Percentiles rank a stretch among this genome's conserved stretches.
These are phyloP conservation scores for Tachycineta bicolor DNA, from an alignment of 2,113 vertebrate species.

Conservation along the genomic window DNA sequence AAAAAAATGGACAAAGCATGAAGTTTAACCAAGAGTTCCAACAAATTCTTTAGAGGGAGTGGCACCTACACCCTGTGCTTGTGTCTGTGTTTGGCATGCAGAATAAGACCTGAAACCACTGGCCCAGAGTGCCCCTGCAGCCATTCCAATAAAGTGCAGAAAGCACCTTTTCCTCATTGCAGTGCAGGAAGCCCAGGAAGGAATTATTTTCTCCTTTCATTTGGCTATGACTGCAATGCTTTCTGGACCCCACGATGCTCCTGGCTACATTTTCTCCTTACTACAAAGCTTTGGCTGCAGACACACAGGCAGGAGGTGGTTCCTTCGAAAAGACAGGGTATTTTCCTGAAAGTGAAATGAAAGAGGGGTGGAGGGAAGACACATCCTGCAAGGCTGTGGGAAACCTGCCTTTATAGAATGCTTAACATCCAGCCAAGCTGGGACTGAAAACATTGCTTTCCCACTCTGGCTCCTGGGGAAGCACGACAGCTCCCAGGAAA, in stretches of 20 bases:
- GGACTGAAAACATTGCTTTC: background rate
- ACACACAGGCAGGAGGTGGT: background rate
- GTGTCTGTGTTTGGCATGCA: background rate
- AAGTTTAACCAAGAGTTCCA: background rate
- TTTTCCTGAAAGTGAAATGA: background rate
- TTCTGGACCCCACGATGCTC: background rate
- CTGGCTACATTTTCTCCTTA: background rate
- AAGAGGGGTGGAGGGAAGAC: background rate
- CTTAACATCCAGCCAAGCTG: background rate
- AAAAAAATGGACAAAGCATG: background rate
- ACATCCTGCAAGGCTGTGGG: background rate
- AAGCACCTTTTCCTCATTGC: background rate
- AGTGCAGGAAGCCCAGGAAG: background rate
- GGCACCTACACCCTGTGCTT: too few relatives aligned
- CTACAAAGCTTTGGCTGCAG: background rate
- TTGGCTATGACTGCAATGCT: background rate
- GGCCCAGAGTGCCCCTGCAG: background rate
- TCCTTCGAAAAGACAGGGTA: background rate
- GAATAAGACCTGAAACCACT: background rate
- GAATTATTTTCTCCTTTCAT: background rate
- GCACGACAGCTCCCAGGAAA: accelerated
- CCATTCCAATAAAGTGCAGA: background rate
- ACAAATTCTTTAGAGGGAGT: background rate
- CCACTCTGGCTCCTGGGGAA: background rate
- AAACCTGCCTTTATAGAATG: background rate